Conservation (phyloP, 2,113 vertebrate species). For the Ellobius talpinus region DNA sequence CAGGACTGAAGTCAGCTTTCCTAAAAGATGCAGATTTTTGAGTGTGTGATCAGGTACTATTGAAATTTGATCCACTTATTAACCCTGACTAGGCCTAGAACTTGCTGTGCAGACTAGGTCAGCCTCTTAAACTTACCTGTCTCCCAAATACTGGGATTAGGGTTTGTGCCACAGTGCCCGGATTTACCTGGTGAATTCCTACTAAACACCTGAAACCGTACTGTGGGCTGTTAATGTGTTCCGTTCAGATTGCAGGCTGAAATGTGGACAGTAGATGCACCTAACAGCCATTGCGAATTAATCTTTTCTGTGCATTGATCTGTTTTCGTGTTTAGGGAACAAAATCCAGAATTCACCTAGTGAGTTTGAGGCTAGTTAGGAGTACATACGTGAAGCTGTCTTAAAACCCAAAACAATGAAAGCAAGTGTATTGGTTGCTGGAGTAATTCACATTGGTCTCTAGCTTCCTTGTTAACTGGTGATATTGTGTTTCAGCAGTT, state of each 20-base stretch:
- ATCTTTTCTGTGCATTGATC: not conserved
- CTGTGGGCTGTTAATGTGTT: not conserved
- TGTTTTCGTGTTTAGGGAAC: not conserved
- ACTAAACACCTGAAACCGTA: not conserved
- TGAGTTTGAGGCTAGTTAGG: not conserved
- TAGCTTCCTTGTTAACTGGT: not conserved
- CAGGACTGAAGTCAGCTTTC: not conserved
- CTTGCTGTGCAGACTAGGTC: not conserved
- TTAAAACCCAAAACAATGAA: not conserved
- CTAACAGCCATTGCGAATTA: not conserved
- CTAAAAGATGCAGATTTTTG: not conserved
- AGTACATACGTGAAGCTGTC: no score
- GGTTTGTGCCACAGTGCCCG: not conserved
- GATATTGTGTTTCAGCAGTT: not conserved
- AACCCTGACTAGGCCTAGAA: not conserved
- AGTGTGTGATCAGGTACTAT: slow-evolving; percentile 23
- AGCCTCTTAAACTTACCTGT: not conserved
- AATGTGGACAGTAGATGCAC: not conserved
- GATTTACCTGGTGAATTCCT: not conserved
- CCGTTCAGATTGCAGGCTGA: not conserved
- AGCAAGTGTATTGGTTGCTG: not conserved
- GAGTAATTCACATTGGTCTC: fast-evolving
- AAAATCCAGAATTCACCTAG: not conserved
- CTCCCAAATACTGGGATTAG: not conserved
- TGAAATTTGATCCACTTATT: not conserved